phyloP scores from a whole-genome alignment of 2,113 vertebrate species.

The Oxygymnocypris stewartii region DNA sequence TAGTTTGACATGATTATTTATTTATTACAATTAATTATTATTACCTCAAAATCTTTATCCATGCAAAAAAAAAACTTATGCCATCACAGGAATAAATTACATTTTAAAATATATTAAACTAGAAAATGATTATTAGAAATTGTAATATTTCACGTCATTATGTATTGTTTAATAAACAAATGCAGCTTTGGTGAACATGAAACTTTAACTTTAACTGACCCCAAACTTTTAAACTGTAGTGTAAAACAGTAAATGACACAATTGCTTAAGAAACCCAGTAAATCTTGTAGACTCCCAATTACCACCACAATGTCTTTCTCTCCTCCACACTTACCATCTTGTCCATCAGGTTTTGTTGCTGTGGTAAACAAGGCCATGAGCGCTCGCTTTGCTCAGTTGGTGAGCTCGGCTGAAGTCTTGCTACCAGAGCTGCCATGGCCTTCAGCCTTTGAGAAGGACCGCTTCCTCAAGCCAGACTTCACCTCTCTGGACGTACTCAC shows the following conservation, averaged over 20 bases:
- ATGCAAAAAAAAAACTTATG: no score
- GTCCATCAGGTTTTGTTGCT: slow-evolving; percentile 83
- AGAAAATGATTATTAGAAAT: no score
- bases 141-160: no score
- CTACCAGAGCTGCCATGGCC: slow-evolving; percentile 89
- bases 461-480: slow-evolving; percentile 89
- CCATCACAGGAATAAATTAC: no score
- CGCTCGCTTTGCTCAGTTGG: slow-evolving; percentile 83
- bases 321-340: background rate
- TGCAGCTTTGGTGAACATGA: no score
- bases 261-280: background rate
- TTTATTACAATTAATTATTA: background rate
- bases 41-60: no score
- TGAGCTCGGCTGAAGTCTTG: slow-evolving; percentile 81
- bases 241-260: background rate
- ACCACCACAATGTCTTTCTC: background rate
- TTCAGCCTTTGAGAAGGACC: slow-evolving; percentile 85
- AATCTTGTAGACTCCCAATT: background rate
- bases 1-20: background rate
- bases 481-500: slow-evolving; percentile 91
- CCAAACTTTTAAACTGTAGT: no score
- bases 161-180: no score
- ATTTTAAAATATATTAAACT: no score
- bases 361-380: slow-evolving; percentile 93
- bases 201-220: no score